Evolutionary conservation across 2,113 vertebrate genomes (phyloP), one percentile per base, ranked within the genome.

Genomic region (Myanophis thanlyinensis): DNA sequence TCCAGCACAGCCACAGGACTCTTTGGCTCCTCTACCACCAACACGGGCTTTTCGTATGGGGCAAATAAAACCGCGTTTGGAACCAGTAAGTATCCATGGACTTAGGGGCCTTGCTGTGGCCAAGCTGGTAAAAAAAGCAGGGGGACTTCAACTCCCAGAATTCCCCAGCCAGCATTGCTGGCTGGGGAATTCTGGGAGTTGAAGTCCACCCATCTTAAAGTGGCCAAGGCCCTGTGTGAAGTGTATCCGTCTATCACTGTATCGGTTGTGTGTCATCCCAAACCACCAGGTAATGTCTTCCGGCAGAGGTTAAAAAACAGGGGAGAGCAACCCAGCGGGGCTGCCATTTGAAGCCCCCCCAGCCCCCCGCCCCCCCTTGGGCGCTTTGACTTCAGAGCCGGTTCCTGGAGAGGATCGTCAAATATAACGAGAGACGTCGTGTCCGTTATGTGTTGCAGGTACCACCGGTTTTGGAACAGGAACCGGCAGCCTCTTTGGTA

Each of bases 51-150:
- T 95, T 98, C 98, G 0, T 99, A 99, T 0, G 98, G 98, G 51
- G 98, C 97, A 93, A 98, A 98, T 49, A 99, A 99, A 97, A 98
- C 97, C 80, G 97, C 97, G 15, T 99, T 99, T 92, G 99, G 98
- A 94, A 97, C 98, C 47, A 97, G 99, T 99, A 95, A 98, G 98
- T 97, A 67, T 40, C 80, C 87, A 35, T 25, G 52, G 10, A 35
- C 30, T 49, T n/a, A n/a, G n/a, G n/a, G 27, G 5, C 0, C 0
- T 35, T 44, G 73, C 73, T 73, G n/a, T 40, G 15, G n/a, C 62
- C 62, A 73, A 35, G 62, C 62, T 35, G 13, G n/a, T 35, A 2
- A 30, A n/a, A 73, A 73, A 73, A 73, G 12, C 0, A 0, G 20
- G n/a, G n/a, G 9, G 59, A 30, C 11, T 62, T 67, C 4, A 13